Evolutionary conservation across 2,113 vertebrate species (phyloP), one percentile per base, ranked within the genome.

Genomic region (Lipophrys pholis): DNA sequence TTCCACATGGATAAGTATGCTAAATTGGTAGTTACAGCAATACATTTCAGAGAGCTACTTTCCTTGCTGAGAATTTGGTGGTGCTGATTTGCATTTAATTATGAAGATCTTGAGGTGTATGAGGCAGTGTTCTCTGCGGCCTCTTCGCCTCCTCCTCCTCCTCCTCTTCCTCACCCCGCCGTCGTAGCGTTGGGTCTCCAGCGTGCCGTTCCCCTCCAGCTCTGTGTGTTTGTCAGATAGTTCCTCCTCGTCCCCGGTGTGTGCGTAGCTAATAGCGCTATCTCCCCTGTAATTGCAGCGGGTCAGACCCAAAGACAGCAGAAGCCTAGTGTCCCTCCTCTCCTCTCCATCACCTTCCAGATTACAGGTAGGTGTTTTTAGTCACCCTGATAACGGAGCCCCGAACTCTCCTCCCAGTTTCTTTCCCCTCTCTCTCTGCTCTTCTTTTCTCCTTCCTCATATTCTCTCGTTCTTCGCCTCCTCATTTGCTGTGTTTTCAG

Each of bases 301-400:
- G 94, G 92, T 94, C 95, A 95, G 84, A 94, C 93, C 88, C 91
- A 95, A 88, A 94, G 90, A 83, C 93, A 83, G 71, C 93, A 69
- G 84, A 96, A 94, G 90, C 91, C 94, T 94, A 96, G 94, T 88
- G 92, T 91, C 87, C 93, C 93, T 73, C 95, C 95, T 83, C 94
- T 96, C 80, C 94, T 97, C 80, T 96, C 95, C 57, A 93, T 96
- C 94, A 94, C 91, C 92, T 96, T 95, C 94, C 95, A 97, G 94
- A 95, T 96, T 88, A 95, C 95, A 96, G 94, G 94, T 97, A 94
- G 87, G 90, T 94, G 71, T 43, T 90, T 70, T 56, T 76, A 77
- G 86, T 62, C 68, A 75, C 80, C 77, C 54, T 69, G 83, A 56
- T 60, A 46, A 81, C 17, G 0, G 53, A 69, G 42, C 69, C 41